Conservation (phyloP, 1,140 invertebrate genomes). For the Mesaphorura yosii region DNA sequence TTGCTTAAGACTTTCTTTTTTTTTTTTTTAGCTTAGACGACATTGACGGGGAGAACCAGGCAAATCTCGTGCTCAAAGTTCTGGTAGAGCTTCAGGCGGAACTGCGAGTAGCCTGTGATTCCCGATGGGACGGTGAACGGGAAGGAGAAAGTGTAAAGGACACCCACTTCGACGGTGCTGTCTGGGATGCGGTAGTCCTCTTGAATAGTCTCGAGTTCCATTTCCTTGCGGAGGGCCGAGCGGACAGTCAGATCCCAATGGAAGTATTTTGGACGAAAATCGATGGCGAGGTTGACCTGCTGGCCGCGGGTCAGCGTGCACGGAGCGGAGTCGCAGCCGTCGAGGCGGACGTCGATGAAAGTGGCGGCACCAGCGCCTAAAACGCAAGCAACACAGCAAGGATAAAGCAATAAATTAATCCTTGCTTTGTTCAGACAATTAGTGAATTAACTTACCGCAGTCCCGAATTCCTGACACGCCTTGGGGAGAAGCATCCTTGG, state of each 20-base stretch:
- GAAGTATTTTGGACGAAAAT: constrained; percentile 5
- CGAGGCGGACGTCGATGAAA: background rate
- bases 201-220: background rate
- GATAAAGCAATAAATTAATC: background rate
- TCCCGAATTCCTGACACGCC: constrained; percentile 1
- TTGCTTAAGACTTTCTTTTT: too few species aligned
- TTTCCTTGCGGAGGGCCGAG: background rate
- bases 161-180: background rate
- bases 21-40: constrained; percentile 2
- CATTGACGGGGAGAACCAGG: background rate
- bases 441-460: constrained; percentile 6
- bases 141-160: background rate
- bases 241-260: background rate
- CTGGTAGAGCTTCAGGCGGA: background rate
- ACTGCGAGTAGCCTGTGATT: background rate
- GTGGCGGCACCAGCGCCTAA: background rate
- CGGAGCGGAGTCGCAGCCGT: background rate
- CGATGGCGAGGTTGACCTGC: background rate
- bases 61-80: constrained; percentile 2
- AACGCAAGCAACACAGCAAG: background rate
- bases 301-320: background rate
- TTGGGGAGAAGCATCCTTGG: background rate
- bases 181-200: background rate
- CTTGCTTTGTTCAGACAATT: background rate
- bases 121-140: background rate